Percentiles rank a stretch among this genome's conserved stretches.
phyloP scores from a whole-genome alignment of 1,140 invertebrate genomes.

The Cydia pomonella region DNA sequence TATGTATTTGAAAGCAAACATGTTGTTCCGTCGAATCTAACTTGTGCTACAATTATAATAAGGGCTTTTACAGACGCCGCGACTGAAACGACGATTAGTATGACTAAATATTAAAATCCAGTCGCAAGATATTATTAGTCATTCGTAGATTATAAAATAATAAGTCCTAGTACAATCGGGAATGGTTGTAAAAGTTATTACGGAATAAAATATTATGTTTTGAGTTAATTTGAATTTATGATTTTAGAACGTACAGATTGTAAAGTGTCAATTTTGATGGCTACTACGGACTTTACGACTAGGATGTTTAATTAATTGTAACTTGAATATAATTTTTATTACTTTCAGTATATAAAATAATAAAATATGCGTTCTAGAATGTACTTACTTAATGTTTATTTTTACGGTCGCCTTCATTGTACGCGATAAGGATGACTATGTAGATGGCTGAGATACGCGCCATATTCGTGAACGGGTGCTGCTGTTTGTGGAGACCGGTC shows the following conservation, averaged over 20 bases:
- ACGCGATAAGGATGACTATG: too few species aligned
- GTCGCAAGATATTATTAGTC: neutral
- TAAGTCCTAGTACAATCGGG: neutral
- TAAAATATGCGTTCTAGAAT: too few species aligned
- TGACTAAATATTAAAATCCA: neutral
- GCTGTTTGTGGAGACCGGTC: too few species aligned
- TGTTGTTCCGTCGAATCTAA: slow-evolving; percentile 19
- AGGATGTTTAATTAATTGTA: neutral
- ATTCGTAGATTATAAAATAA: neutral
- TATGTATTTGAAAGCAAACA: slow-evolving; percentile 22
- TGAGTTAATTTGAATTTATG: neutral
- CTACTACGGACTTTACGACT: neutral
- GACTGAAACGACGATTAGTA: neutral
- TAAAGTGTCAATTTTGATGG: neutral
- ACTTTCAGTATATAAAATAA: neutral
- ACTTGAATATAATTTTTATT: neutral
- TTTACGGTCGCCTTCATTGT: too few species aligned
- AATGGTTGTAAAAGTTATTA: slow-evolving; percentile 7
- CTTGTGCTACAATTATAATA: slow-evolving; percentile 24
- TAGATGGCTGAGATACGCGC: too few species aligned
- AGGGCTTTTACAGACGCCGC: neutral
- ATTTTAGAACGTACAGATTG: neutral
- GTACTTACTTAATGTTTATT: too few species aligned
- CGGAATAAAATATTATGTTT: neutral
- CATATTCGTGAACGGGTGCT: too few species aligned